Base-by-base conservation (phyloP, 1,140 invertebrate species). In the Caenorhabditis inopinata region DNA sequence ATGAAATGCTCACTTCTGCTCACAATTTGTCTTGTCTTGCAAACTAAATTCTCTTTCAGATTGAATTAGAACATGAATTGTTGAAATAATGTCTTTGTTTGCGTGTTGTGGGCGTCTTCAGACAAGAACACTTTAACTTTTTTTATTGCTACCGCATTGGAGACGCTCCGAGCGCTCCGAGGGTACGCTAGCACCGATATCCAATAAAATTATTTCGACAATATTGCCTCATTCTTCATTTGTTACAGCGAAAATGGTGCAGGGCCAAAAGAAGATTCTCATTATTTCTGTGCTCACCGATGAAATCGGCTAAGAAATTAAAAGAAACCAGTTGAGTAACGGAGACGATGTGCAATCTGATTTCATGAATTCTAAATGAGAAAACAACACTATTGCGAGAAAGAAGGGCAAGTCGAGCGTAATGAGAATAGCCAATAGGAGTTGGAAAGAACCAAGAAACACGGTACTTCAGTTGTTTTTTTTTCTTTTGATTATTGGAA, bases 291-390 rank as follows among this genome's bases (percentile, higher is more conserved):
- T 68, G 58, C 58, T 68, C 58, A 21, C 51, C 16, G 27, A 58
- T 29, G 27, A 58, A n/a, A 68, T 38, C 32, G 58, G n/a, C 32
- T 68, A 9, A 68, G 58, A 68, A 68, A 68, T 38, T 68, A 68
- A 32, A 68, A 68, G 58, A 68, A 29, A 12, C 38, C 16, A 16
- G 14, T 51, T 51, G 48, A 51, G 18, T n/a, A n/a, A n/a, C n/a
- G n/a, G 48, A 38, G 58, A 68, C 58, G 58, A 68, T 68, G 58
- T 68, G 32, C 58, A 68, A 38, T 68, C 32, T 68, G 58, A 68
- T 68, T 68, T 68, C 58, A 68, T 68, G 58, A 68, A 68, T 68
- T 68, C 58, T 38, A 5, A 42, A 68, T 68, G 58, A 42, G 32
- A 42, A 29, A 38, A 32, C 58, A 29, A 29, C 32, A 58, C n/a